Conservation (phyloP, 2,113 vertebrate genomes). For the Catharus minimus region DNA sequence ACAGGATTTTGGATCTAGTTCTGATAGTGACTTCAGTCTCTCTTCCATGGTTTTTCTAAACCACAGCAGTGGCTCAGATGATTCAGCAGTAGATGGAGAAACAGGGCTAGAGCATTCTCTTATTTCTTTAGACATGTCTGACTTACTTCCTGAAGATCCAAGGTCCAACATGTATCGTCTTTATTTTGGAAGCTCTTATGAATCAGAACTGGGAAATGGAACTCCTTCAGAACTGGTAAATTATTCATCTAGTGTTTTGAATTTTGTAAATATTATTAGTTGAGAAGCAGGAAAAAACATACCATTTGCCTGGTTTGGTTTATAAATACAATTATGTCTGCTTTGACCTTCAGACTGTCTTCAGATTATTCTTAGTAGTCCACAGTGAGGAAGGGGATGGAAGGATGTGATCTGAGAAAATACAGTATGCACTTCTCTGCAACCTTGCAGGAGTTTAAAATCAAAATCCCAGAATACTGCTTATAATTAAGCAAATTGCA, state of each 20-base stretch:
- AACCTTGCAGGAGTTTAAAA: background rate
- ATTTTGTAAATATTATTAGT: background rate
- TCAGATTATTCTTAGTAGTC: background rate
- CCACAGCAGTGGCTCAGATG: slow-evolving; percentile 92
- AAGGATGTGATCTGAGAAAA: background rate
- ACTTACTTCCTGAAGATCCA: slow-evolving; percentile 79
- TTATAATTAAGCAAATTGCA: background rate
- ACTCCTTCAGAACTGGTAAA: slow-evolving; percentile 84
- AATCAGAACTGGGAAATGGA: slow-evolving; percentile 88
- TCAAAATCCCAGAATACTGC: background rate
- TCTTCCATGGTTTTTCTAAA: slow-evolving; percentile 96
- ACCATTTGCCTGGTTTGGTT: background rate
- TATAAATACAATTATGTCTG: background rate
- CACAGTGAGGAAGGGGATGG: background rate
- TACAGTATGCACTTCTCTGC: background rate
- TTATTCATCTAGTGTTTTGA: background rate
- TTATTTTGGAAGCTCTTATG: slow-evolving; percentile 95
- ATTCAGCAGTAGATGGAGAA: slow-evolving; percentile 85
- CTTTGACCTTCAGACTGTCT: background rate
- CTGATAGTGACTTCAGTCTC: slow-evolving; percentile 93
- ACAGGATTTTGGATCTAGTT: slow-evolving; percentile 86
- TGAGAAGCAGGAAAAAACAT: background rate
- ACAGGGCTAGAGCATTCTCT: slow-evolving; percentile 81
- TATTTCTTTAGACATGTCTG: slow-evolving; percentile 80
- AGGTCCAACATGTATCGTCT: slow-evolving; percentile 88